Evolutionary conservation across 2,113 vertebrate species (phyloP).

Genomic region (Struthidea cinerea): DNA sequence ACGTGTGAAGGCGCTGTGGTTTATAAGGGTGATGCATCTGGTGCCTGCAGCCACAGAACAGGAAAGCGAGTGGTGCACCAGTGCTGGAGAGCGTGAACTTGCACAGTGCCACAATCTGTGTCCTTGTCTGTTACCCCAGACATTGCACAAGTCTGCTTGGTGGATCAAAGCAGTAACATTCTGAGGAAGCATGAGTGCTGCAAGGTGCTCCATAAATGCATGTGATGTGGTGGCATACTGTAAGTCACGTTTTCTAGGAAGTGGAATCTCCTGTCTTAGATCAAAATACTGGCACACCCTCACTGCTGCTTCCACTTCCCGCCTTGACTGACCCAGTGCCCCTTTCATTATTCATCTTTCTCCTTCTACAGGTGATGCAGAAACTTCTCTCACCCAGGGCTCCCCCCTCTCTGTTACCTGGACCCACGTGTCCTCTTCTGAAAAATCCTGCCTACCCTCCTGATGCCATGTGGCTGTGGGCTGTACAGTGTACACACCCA

Average conservation of each 20-base stretch:
- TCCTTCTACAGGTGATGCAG: background rate
- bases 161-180: background rate
- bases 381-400: background rate
- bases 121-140: rapidly evolving
- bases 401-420: background rate
- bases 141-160: background rate
- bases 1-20: background rate
- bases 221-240: background rate
- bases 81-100: background rate
- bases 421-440: background rate
- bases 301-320: background rate
- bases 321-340: background rate
- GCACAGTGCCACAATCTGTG: background rate
- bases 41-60: background rate
- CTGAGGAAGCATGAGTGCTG: rapidly evolving
- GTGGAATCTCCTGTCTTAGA: background rate
- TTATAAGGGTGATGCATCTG: background rate
- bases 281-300: background rate
- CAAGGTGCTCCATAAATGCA: background rate
- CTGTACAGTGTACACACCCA: background rate
- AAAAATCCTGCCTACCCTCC: background rate
- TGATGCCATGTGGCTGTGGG: background rate
- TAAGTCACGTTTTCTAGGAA: background rate
- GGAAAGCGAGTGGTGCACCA: background rate
- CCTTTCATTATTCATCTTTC: background rate